Conservation (phyloP, 2,888 invertebrate genomes). For the Poecilobothrus nobilitatus region DNA sequence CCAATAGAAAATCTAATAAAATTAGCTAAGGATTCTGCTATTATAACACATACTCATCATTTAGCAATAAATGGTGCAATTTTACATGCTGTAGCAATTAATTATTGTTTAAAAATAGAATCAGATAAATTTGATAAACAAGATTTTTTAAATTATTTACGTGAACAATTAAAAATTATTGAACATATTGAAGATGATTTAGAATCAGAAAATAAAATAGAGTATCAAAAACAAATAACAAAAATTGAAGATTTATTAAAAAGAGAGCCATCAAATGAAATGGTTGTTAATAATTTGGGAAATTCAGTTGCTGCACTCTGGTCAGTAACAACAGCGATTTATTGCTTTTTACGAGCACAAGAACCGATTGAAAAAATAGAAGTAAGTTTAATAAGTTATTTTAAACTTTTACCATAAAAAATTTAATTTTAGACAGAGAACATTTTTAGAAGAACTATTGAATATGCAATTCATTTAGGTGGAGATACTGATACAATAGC, state of each 20-base stretch:
- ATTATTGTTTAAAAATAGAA: constrained; percentile 46
- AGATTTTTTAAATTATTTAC: constrained; percentile 47
- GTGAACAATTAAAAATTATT: constrained; percentile 47
- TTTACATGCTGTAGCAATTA: constrained; percentile 51
- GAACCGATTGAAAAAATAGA: constrained; percentile 46
- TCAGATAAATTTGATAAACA: constrained; percentile 45
- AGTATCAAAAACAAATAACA: constrained; percentile 50
- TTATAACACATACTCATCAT: constrained; percentile 56
- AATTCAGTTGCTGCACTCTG: constrained; percentile 55
- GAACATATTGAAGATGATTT: constrained; percentile 39
- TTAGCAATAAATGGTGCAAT: constrained; percentile 52
- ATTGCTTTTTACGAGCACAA: constrained; percentile 54
- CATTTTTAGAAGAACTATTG: constrained; percentile 54
- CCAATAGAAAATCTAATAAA: constrained; percentile 43
- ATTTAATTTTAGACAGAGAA: constrained; percentile 45
- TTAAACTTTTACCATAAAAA: not conserved
- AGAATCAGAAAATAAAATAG: constrained; percentile 27
- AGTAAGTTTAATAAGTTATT: constrained; percentile 32
- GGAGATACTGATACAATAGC: constrained; percentile 74
- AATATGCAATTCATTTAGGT: constrained; percentile 62
- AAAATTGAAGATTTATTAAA: constrained; percentile 47
- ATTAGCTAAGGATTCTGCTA: constrained; percentile 46
- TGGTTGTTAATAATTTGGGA: constrained; percentile 50
- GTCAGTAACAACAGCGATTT: constrained; percentile 66
- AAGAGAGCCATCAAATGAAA: constrained; percentile 42